Percentiles rank a stretch among this genome's conserved stretches.
phyloP scores from a whole-genome alignment of 2,797 vertebrate species.

The Malacoraja senta region DNA sequence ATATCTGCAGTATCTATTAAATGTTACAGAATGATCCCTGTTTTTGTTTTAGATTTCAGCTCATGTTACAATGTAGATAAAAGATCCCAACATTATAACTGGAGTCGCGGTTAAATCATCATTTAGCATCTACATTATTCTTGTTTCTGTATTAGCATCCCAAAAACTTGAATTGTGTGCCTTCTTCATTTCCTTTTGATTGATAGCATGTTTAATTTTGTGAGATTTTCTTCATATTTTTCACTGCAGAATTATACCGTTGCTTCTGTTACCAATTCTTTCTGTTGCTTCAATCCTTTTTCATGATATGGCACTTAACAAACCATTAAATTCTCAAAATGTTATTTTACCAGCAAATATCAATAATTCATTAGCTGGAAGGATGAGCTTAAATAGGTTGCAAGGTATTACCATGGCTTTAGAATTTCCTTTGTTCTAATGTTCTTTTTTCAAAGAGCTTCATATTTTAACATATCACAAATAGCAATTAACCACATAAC shows the following conservation, averaged over 20 bases:
- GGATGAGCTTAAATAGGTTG: neutral
- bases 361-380: neutral
- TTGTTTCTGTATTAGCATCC: neutral
- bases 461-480: neutral
- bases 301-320: neutral
- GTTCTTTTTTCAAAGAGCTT: neutral
- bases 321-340: neutral
- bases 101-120: neutral
- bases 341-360: neutral
- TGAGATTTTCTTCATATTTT: neutral
- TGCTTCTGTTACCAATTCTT: neutral
- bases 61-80: neutral
- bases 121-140: neutral
- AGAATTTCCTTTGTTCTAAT: neutral
- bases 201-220: neutral
- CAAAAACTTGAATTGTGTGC: neutral
- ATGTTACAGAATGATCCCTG: too few species aligned
- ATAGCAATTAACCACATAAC: neutral
- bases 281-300: neutral
- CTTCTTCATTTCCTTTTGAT: neutral
- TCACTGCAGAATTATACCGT: neutral
- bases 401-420: neutral
- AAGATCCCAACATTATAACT: neutral
- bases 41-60: neutral
- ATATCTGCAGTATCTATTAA: too few species aligned